Evolutionary conservation across 2,113 vertebrate species (phyloP).

Genomic region (Oncorhynchus tshawytscha): DNA sequence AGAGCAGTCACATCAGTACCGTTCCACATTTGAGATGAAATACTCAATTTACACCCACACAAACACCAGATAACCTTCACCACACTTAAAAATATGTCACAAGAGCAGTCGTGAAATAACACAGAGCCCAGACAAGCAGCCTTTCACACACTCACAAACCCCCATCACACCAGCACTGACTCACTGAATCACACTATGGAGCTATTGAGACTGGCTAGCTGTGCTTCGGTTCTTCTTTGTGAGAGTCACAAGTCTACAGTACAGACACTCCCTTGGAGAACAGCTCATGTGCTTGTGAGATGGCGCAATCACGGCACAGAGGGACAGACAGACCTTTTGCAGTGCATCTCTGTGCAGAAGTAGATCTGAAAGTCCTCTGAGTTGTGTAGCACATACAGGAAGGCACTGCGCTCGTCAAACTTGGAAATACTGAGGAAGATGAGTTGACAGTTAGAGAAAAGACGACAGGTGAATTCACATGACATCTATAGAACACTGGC

Average conservation of each 20-base stretch:
- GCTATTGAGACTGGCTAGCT: not conserved
- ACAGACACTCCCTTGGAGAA: not conserved
- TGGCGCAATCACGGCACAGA: too few relatives aligned
- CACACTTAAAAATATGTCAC: not conserved
- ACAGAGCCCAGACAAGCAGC: not conserved
- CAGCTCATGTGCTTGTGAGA: not conserved
- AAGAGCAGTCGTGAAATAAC: not conserved
- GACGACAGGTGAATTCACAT: not conserved
- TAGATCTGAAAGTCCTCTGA: conserved; percentile 98
- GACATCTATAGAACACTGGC: not conserved
- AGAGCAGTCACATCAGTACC: not conserved
- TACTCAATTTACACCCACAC: not conserved
- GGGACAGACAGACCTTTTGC: conserved; percentile 80
- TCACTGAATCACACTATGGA: conserved; percentile 51
- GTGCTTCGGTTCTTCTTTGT: not conserved
- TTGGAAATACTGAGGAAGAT: conserved; percentile 89
- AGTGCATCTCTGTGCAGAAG: conserved; percentile 97
- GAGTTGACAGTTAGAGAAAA: not conserved
- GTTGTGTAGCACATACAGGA: conserved; percentile 95
- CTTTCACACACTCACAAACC: conserved; percentile 37
- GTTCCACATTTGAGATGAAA: not conserved
- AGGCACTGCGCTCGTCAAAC: conserved; percentile 95
- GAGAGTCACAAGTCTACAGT: conserved; percentile 7
- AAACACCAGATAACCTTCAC: not conserved
- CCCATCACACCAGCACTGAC: conserved; percentile 50